Evolutionary conservation across 2,888 invertebrate genomes (phyloP).

Genomic region (Coleophora flavipennella): DNA sequence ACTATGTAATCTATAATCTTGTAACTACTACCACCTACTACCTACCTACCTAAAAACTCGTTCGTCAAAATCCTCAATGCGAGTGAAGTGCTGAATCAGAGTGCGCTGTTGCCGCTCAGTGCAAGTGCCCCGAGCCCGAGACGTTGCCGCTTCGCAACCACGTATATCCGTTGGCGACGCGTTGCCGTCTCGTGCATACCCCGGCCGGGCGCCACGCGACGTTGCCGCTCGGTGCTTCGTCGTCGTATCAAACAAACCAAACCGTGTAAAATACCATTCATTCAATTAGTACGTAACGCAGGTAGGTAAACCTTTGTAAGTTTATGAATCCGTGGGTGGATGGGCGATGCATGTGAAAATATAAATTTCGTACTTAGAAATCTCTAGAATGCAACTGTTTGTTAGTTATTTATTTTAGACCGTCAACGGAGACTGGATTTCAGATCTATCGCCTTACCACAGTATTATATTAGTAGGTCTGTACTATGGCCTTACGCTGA

Average conservation of each 20-base stretch:
- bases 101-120: slow-evolving; percentile 51
- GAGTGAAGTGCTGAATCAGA: slow-evolving; percentile 59
- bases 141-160: slow-evolving; percentile 41
- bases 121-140: slow-evolving; percentile 23
- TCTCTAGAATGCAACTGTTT: slow-evolving; percentile 18
- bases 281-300: slow-evolving; percentile 35
- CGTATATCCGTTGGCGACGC: slow-evolving; percentile 15
- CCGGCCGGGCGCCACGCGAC: slow-evolving; percentile 48
- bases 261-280: slow-evolving; percentile 58
- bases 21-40: too few relatives aligned
- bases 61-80: slow-evolving; percentile 30
- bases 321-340: slow-evolving; percentile 30
- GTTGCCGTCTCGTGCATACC: slow-evolving; percentile 42
- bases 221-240: slow-evolving; percentile 41
- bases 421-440: too few relatives aligned
- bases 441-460: too few relatives aligned
- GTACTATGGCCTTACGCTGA: too few relatives aligned
- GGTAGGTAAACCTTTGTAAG: slow-evolving; percentile 20
- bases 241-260: slow-evolving; percentile 15
- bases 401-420: too few relatives aligned
- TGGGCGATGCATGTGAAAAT: slow-evolving; percentile 20
- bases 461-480: too few relatives aligned
- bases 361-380: slow-evolving; percentile 13
- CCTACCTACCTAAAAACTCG: neutral
- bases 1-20: too few relatives aligned